Evolutionary conservation across 2,113 vertebrate genomes (phyloP).

Genomic region (Cariama cristata): DNA sequence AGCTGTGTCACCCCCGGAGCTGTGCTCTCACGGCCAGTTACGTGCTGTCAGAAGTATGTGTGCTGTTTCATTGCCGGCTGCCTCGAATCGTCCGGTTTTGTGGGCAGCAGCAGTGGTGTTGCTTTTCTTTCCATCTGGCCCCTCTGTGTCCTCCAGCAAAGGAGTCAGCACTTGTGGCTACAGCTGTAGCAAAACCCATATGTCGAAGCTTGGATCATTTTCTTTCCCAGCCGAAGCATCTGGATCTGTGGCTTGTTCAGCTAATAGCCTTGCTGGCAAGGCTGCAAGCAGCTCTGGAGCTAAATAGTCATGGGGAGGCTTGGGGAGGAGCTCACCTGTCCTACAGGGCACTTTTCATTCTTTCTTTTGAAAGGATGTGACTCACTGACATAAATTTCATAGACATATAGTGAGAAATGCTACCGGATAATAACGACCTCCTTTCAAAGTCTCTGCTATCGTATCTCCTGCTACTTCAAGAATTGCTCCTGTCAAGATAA

Average conservation of each 20-base stretch:
- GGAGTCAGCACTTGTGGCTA: constrained; percentile 42
- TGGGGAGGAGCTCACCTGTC: constrained; percentile 59
- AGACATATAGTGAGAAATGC: background rate
- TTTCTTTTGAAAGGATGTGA: constrained; percentile 27
- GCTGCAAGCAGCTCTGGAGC: constrained; percentile 6
- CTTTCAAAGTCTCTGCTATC: constrained; percentile 26
- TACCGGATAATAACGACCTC: background rate
- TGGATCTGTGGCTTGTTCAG: constrained; percentile 50
- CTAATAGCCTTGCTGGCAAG: constrained; percentile 61
- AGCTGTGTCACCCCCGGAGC: background rate
- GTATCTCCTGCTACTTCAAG: background rate
- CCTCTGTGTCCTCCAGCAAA: constrained; percentile 21
- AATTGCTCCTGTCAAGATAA: constrained; percentile 51
- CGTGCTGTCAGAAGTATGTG: background rate
- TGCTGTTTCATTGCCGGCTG: background rate
- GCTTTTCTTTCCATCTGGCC: constrained; percentile 51
- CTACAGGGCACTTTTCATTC: constrained; percentile 22
- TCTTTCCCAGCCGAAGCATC: constrained; percentile 48
- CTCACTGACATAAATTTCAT: background rate
- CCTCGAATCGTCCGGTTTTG: background rate
- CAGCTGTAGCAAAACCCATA: constrained; percentile 43
- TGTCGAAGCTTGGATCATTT: constrained; percentile 48
- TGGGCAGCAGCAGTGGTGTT: background rate
- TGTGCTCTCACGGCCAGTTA: accelerated
- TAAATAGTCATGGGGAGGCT: background rate